Base-by-base conservation (phyloP, 2,888 invertebrate species). In the Eupsilia transversa region DNA sequence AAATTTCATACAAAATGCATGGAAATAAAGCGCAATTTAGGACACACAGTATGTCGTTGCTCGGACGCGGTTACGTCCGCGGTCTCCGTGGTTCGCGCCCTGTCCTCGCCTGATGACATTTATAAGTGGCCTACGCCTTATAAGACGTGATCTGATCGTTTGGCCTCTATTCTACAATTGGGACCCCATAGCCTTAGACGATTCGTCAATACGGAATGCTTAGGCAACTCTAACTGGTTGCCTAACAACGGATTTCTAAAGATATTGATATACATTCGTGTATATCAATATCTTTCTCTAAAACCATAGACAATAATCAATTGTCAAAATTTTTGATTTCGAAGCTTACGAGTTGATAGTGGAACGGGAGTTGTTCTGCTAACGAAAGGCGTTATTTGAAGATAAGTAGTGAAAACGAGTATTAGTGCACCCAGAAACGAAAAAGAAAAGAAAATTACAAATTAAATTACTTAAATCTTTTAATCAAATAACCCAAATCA, bases 401-500 rank as follows among this genome's bases (percentile, higher is more conserved):
- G 6, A 30, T 3, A 3, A 23, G 6, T 14, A 12, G 52, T n/a
- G 12, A 7, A 46, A 23, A 52, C n/a, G 3, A 35, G 7, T 23
- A 7, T n/a, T 27, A 17, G 14, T n/a, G 14, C 7, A 35, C 2
- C 17, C 10, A 41, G 6, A 27, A 20, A 27, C 0, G n/a, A 61
- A 61, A 41, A 20, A 43, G 7, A 41, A n/a, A n/a, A n/a, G n/a
- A 23, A 43, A 35, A 0, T 0, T 10, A n/a, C 9, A 30, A 10
- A 1, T 33, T 43, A 10, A 30, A 38, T 33, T 0, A 6, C n/a
- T n/a, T n/a, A 27, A 46, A n/a, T 0, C 7, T n/a, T 78, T 69
- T 57, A 71, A 20, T 52, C 49, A 78, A 67, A 68, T 49, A 75
- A 49, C 14, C 70, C 17, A 68, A 54, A 59, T 35, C 35, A 71